Conservation (phyloP, 2,888 invertebrate species). For the Eulithis testata region DNA sequence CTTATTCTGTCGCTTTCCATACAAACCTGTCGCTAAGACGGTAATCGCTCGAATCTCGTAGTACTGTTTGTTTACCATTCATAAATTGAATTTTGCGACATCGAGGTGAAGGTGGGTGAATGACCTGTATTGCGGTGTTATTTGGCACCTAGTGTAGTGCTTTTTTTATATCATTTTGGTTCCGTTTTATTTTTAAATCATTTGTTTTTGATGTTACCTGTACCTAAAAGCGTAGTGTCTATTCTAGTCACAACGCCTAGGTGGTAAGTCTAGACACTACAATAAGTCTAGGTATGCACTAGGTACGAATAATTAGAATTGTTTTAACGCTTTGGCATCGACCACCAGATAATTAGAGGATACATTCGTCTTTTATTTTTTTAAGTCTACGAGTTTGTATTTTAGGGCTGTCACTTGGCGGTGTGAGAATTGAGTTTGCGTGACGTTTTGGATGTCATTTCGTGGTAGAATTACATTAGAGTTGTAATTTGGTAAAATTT, state of each 20-base stretch:
- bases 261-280: slow-evolving; percentile 23
- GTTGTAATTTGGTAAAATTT: too few relatives aligned
- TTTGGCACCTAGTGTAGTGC: too few relatives aligned
- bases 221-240: background rate
- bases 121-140: too few relatives aligned
- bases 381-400: slow-evolving; percentile 48
- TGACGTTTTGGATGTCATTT: too few relatives aligned
- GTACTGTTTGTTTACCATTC: too few relatives aligned
- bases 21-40: too few relatives aligned
- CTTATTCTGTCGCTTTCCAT: too few relatives aligned
- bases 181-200: background rate
- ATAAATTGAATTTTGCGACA: too few relatives aligned
- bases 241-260: slow-evolving; percentile 15
- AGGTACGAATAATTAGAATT: slow-evolving; percentile 49
- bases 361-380: slow-evolving; percentile 41
- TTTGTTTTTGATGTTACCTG: background rate
- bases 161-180: too few relatives aligned
- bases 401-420: slow-evolving; percentile 47
- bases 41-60: too few relatives aligned
- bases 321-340: slow-evolving; percentile 46
- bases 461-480: too few relatives aligned
- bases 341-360: slow-evolving; percentile 58
- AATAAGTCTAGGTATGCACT: slow-evolving; percentile 4
- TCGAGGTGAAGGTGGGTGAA: too few relatives aligned
- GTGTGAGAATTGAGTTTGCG: background rate